Percentiles rank a stretch among this genome's conserved stretches.
phyloP scores from a whole-genome alignment of 2,888 invertebrate genomes.

The Tholera decimalis region DNA sequence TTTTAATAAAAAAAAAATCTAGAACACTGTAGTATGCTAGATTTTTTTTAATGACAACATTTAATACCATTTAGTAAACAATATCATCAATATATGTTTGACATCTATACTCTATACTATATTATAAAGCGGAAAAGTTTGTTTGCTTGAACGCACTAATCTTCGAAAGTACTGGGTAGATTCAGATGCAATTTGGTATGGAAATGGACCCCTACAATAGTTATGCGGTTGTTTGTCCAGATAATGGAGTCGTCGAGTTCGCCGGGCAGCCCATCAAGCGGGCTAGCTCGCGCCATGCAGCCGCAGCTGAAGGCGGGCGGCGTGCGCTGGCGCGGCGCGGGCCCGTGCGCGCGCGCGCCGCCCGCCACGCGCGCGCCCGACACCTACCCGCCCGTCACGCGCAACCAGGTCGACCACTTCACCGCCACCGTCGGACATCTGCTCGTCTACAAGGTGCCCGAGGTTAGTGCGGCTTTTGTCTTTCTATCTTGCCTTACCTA shows the following conservation, averaged over 20 bases:
- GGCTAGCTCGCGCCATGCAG: conserved; percentile 92
- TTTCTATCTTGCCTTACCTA: too few species aligned
- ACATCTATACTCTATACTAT: too few species aligned
- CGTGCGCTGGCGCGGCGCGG: conserved; percentile 93
- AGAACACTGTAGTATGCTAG: too few species aligned
- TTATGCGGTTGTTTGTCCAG: conserved; percentile 61
- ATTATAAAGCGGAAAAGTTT: too few species aligned
- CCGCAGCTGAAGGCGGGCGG: conserved; percentile 93
- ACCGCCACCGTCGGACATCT: conserved; percentile 96
- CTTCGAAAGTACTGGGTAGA: too few species aligned
- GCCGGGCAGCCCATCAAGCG: conserved; percentile 92
- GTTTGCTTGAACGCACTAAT: too few species aligned
- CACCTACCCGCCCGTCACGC: conserved; percentile 94
- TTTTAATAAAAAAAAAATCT: too few species aligned
- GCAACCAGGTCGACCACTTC: conserved; percentile 96
- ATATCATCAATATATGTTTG: too few species aligned
- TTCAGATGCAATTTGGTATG: background rate
- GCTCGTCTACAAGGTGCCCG: conserved; percentile 95
- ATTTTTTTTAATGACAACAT: too few species aligned
- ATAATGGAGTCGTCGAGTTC: conserved; percentile 86
- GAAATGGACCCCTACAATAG: background rate
- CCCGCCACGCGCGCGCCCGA: conserved; percentile 90
- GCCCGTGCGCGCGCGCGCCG: conserved; percentile 92
- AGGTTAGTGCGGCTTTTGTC: conserved; percentile 91
- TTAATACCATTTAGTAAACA: too few species aligned